Base-by-base conservation (phyloP, 2,797 vertebrate species). In the Picus viridis region DNA sequence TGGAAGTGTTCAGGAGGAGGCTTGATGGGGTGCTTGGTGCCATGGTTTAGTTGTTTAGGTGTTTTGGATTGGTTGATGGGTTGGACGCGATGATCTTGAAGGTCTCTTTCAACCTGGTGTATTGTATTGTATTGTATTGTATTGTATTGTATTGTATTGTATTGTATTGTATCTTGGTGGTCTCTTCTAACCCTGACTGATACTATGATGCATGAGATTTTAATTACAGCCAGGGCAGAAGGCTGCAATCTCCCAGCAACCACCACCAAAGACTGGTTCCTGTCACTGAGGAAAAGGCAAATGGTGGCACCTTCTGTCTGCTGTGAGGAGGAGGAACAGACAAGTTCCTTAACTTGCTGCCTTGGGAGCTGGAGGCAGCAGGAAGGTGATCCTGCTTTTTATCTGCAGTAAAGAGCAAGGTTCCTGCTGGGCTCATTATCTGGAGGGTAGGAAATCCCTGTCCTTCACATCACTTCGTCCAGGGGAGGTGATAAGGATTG, bases 201-300 rank as follows among this genome's bases (percentile, higher is more conserved):
- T n/a, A n/a, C n/a, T n/a, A n/a, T n/a, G 19, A 36, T 16, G 9
- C 23, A 23, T 8, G 5, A 59, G 19, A 10, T 22, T 51, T 51
- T 7, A 22, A 6, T 43, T 41, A 43, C 2, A 29, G 6, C 9
- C 26, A 26, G 36, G 47, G 56, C 27, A 43, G 36, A 12, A 43
- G 43, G 22, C 18, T 69, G 56, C 34, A 8, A 36, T 29, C 10
- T 15, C 16, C 10, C n/a, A 57, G 72, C 9, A 41, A n/a, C 8
- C 17, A 32, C 2, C 9, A 3, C 5, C 8, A 10, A 5, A 0
- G 6, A 47, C 6, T 12, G 24, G 10, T 61, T 34, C 41, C 58
- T 2, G 5, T 30, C 58, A 54, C 32, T 5, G 8, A 79, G 12
- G 16, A 30, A 71, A 74, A 49, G 63, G 22, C 63, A 54, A 34